Percentiles rank a stretch among this genome's conserved stretches.
These are phyloP conservation scores for Azorinus chamasolen DNA, from an alignment of 2,888 invertebrate genomes.

Conservation along the genomic window DNA sequence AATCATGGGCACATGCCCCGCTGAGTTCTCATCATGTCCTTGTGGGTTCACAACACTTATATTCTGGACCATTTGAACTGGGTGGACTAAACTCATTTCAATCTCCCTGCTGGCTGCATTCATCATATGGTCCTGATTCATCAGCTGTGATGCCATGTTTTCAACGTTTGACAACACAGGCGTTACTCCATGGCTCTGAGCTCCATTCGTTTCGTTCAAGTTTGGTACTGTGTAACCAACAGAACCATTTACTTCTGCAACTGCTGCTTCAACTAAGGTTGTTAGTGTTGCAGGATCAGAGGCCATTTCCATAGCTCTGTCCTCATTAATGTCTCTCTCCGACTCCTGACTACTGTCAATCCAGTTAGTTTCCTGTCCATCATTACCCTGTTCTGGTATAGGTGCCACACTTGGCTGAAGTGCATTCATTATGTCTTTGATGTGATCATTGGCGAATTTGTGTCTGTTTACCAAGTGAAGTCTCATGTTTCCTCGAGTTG, in stretches of 20 bases:
- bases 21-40: too few relatives aligned
- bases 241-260: slow-evolving; percentile 1
- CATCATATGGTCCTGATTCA: neutral
- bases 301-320: slow-evolving; percentile 4
- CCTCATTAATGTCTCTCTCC: neutral
- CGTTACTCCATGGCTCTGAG: too few relatives aligned
- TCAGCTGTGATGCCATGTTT: too few relatives aligned
- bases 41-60: too few relatives aligned
- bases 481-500: slow-evolving; percentile 80
- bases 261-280: slow-evolving; percentile 12
- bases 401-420: slow-evolving; percentile 18
- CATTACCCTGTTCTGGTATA: neutral
- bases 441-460: slow-evolving; percentile 59
- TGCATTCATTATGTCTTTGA: slow-evolving; percentile 67
- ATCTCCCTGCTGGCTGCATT: neutral
- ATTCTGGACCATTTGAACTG: too few relatives aligned
- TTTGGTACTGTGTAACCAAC: neutral
- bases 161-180: too few relatives aligned
- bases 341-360: neutral
- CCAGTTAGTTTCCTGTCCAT: neutral
- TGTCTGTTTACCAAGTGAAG: slow-evolving; percentile 76
- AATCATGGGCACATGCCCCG: too few relatives aligned
- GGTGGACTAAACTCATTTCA: too few relatives aligned
- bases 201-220: neutral
- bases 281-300: neutral